Conservation (phyloP, 2,888 invertebrate genomes). For the Aspidiotus rigidus region DNA sequence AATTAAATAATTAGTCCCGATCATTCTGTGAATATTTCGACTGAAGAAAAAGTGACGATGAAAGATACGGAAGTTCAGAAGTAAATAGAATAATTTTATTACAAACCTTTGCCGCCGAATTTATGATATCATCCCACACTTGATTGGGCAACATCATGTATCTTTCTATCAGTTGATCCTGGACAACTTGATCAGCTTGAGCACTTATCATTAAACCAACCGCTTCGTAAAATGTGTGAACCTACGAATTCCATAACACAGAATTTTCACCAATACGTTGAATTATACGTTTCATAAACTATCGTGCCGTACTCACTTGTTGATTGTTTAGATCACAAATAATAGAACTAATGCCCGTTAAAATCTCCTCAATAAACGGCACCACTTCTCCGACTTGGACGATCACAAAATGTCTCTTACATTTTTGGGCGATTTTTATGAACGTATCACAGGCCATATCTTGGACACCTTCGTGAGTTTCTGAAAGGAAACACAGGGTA, state of each 20-base stretch:
- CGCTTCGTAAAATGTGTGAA: conserved; percentile 98
- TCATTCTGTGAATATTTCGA: no score
- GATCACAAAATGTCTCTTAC: conserved; percentile 93
- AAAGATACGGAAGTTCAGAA: no score
- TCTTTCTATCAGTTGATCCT: conserved; percentile 90
- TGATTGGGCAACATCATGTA: conserved; percentile 97
- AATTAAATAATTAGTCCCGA: no score
- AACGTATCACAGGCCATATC: conserved; percentile 99
- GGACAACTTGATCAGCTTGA: conserved; percentile 79
- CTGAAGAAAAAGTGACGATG: no score
- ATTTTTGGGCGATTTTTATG: conserved; percentile 98
- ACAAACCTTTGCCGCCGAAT: conserved; percentile 74
- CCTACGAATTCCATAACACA: conserved; percentile 41
- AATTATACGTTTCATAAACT: no score
- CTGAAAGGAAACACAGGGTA: conserved; percentile 45
- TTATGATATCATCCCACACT: conserved; percentile 97
- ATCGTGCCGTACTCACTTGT: conserved; percentile 55
- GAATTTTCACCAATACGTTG: neutral
- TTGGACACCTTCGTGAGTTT: conserved; percentile 99
- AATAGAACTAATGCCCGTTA: conserved; percentile 89
- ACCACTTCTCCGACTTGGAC: conserved; percentile 90
- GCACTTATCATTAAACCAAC: conserved; percentile 99
- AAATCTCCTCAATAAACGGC: conserved; percentile 98
- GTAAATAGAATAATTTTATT: neutral
- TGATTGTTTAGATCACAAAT: conserved; percentile 98